Evolutionary conservation across 2,888 invertebrate genomes (phyloP).

Genomic region (Plagodis dolabraria): DNA sequence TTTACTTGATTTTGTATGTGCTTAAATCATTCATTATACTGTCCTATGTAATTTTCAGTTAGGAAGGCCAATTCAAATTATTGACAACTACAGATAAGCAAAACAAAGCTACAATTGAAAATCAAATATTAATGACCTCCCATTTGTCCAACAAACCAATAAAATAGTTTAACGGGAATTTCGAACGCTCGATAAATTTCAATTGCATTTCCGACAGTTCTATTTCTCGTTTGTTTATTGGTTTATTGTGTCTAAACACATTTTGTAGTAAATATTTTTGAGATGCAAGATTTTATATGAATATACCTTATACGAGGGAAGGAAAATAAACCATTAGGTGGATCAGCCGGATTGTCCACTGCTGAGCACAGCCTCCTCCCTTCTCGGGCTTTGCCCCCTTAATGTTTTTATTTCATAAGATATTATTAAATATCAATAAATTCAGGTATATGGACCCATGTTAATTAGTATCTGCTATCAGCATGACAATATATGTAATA

Average conservation of each 20-base stretch:
- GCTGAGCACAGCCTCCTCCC: too few relatives aligned
- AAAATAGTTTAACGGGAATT: conserved; percentile 43
- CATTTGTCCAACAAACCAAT: conserved; percentile 42
- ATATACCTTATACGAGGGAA: too few relatives aligned
- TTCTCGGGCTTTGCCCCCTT: too few relatives aligned
- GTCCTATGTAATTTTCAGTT: conserved; percentile 10
- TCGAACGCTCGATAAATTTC: conserved; percentile 38
- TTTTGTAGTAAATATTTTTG: conserved; percentile 11
- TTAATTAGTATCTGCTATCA: too few relatives aligned
- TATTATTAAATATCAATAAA: too few relatives aligned
- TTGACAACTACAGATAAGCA: conserved; percentile 36
- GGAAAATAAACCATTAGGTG: too few relatives aligned
- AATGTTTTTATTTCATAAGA: too few relatives aligned
- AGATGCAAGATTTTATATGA: too few relatives aligned
- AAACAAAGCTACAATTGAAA: conserved; percentile 50
- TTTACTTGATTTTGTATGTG: neutral
- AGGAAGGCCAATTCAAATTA: conserved; percentile 14
- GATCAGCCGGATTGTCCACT: too few relatives aligned
- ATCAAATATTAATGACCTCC: conserved; percentile 51
- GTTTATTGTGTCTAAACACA: conserved; percentile 26
- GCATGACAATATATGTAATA: too few relatives aligned
- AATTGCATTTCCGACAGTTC: conserved; percentile 30
- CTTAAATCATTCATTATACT: conserved; percentile 12
- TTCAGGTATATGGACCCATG: too few relatives aligned
- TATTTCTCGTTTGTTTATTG: conserved; percentile 20